phyloP scores from a whole-genome alignment of 30 jellyfish, hydroid and myxozoan species.

The Mastigias papua region DNA sequence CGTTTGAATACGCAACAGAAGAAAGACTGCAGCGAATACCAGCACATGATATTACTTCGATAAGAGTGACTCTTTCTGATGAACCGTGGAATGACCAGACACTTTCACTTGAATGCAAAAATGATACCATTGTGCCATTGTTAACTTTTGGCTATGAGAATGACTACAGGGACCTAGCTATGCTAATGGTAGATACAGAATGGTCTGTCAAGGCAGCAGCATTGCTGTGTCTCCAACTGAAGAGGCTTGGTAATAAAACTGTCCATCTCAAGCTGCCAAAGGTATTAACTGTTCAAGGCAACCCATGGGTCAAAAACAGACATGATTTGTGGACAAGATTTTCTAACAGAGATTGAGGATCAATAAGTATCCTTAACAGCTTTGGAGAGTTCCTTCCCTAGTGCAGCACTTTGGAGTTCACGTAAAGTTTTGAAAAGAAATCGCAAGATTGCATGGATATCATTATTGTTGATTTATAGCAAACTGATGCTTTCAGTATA shows the following conservation, averaged over 20 bases:
- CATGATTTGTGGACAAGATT: conserved; percentile 72
- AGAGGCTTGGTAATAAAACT: conserved; percentile 36
- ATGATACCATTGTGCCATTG: conserved; percentile 6
- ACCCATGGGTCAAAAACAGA: conserved; percentile 76
- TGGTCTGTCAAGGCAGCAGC: conserved; percentile 94
- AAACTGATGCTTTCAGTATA: too few relatives aligned
- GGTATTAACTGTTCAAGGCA: conserved; percentile 48
- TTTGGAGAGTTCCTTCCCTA: too few relatives aligned
- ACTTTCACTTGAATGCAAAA: conserved; percentile 33
- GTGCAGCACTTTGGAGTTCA: too few relatives aligned
- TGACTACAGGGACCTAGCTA: conserved; percentile 77
- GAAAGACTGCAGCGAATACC: conserved; percentile 39
- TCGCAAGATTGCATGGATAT: too few relatives aligned
- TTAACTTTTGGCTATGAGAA: conserved; percentile 14
- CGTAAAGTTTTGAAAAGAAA: too few relatives aligned
- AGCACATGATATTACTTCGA: conserved; percentile 24
- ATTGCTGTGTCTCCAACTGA: conserved; percentile 70
- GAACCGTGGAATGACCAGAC: conserved; percentile 85
- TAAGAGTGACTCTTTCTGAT: conserved; percentile 59
- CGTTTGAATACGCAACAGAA: neutral
- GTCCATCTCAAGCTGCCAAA: conserved; percentile 61
- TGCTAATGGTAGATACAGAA: conserved; percentile 84
- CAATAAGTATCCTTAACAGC: neutral
- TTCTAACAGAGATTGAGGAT: neutral
- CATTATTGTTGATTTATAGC: too few relatives aligned